These are phyloP conservation scores for Drosophila nebulosa DNA, from an alignment of 1,140 invertebrate genomes.

Conservation along the genomic window DNA sequence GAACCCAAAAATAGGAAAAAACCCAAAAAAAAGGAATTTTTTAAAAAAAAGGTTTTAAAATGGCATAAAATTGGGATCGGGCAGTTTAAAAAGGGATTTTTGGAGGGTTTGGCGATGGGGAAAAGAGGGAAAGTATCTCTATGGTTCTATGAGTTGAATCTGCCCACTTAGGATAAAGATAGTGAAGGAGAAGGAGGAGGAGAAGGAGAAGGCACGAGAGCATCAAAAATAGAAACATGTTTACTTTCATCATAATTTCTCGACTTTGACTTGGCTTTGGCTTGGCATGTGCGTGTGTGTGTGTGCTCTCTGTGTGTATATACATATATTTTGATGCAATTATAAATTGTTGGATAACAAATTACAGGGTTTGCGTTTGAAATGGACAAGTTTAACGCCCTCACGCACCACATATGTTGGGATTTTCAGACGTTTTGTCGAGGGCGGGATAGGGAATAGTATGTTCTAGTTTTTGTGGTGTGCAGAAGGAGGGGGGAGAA, in stretches of 20 bases:
- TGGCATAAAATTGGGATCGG: slow-evolving; percentile 76
- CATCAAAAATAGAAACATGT: slow-evolving; percentile 54
- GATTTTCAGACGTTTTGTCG: not conserved
- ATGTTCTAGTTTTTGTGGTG: not conserved
- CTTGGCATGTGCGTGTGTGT: slow-evolving; percentile 29
- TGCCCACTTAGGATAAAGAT: slow-evolving; percentile 31
- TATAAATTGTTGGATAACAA: slow-evolving; percentile 79
- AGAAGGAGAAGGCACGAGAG: slow-evolving; percentile 2
- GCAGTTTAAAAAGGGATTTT: slow-evolving; percentile 36
- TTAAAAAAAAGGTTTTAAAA: slow-evolving; percentile 74
- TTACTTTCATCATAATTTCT: slow-evolving; percentile 63
- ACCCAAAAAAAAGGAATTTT: slow-evolving; percentile 52
- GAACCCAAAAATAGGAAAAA: slow-evolving; percentile 30
- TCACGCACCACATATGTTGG: slow-evolving; percentile 70
- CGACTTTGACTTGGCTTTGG: slow-evolving; percentile 43
- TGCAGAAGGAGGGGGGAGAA: not conserved
- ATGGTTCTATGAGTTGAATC: slow-evolving; percentile 1
- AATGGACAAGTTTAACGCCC: slow-evolving; percentile 53
- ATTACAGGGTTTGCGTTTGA: slow-evolving; percentile 64
- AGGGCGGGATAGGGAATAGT: slow-evolving; percentile 26
- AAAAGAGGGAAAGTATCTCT: not conserved
- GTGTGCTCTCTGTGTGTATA: slow-evolving; percentile 27
- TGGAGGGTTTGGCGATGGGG: not conserved
- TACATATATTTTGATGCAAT: slow-evolving; percentile 66
- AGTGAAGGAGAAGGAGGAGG: no score